phyloP scores from a whole-genome alignment of 2,888 invertebrate genomes.

The Hirtodrosophila histrioides region DNA sequence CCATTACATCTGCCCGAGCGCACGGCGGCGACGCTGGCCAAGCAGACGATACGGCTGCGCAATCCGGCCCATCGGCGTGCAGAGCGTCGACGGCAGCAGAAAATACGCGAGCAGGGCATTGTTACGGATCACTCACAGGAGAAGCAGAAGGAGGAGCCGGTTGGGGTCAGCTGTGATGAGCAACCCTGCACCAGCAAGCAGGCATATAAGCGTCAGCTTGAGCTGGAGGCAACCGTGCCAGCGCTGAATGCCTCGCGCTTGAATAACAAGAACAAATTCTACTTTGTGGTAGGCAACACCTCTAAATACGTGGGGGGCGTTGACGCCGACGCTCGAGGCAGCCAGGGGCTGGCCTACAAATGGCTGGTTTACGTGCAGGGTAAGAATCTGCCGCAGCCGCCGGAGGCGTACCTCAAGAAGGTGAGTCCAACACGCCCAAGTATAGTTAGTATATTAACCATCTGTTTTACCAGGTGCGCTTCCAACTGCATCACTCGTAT shows the following conservation, averaged over 20 bases:
- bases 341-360: constrained; percentile 91
- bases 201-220: constrained; percentile 36
- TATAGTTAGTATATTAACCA: not conserved
- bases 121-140: constrained; percentile 78
- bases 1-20: constrained; percentile 80
- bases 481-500: constrained; percentile 93
- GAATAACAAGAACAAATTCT: constrained; percentile 86
- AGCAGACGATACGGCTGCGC: constrained; percentile 78
- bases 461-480: constrained; percentile 84
- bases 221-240: constrained; percentile 18
- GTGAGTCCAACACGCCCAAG: constrained; percentile 82
- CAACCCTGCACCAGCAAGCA: constrained; percentile 61
- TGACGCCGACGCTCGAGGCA: constrained; percentile 84
- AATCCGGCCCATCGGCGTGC: constrained; percentile 76
- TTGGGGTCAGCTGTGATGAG: constrained; percentile 36
- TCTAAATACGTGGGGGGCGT: constrained; percentile 90
- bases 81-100: constrained; percentile 74
- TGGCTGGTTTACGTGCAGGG: constrained; percentile 95
- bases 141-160: not conserved
- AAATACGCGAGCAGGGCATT: constrained; percentile 78
- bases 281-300: constrained; percentile 88
- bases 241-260: constrained; percentile 85
- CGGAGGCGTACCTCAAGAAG: constrained; percentile 88
- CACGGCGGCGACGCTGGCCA: constrained; percentile 85
- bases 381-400: constrained; percentile 86